Base-by-base conservation (phyloP, 2,888 invertebrate genomes). In the Drymonia ruficornis region DNA sequence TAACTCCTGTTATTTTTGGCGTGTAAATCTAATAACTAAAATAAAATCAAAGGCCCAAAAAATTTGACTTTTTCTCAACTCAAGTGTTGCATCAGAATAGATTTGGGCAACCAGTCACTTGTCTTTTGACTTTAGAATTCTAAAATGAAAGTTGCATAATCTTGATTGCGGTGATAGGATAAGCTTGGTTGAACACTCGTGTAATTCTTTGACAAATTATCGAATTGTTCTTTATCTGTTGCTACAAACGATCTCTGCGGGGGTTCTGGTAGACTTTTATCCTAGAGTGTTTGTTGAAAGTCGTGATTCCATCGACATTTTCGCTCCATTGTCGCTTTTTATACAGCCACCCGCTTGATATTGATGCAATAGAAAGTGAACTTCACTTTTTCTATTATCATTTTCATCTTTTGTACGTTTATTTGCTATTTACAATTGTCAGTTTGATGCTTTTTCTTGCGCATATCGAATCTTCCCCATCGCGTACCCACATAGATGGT, bases 301-400 rank as follows among this genome's bases (percentile, higher is more conserved):
- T 86, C 86, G 86, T 84, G 84, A 84, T 83, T 74, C 76, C 74
- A 77, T 79, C 78, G 74, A 75, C 76, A 78, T 75, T 80, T 76
- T 69, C 71, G 75, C 73, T 73, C 74, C 70, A 80, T 81, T 83
- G 80, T 81, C 73, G 71, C 70, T 63, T 86, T 86, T 83, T 83
- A 70, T 71, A 61, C 66, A 53, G 58, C 67, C 63, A 63, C 62
- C 70, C 67, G 64, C 78, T 81, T 74, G 73, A 81, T 74, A 70
- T 74, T 70, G 67, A 65, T 65, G 63, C 70, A 67, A 67, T 81
- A 85, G 88, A 88, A 89, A 87, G 89, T 81, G 79, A 80, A 52
- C 61, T 70, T 75, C 76, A 67, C 78, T 80, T 75, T 80, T 80
- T 81, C 78, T 76, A 78, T 79, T 80, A 79, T 84, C 70, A 74